Conservation (phyloP, 2,113 vertebrate species). For the Oceanites oceanicus region DNA sequence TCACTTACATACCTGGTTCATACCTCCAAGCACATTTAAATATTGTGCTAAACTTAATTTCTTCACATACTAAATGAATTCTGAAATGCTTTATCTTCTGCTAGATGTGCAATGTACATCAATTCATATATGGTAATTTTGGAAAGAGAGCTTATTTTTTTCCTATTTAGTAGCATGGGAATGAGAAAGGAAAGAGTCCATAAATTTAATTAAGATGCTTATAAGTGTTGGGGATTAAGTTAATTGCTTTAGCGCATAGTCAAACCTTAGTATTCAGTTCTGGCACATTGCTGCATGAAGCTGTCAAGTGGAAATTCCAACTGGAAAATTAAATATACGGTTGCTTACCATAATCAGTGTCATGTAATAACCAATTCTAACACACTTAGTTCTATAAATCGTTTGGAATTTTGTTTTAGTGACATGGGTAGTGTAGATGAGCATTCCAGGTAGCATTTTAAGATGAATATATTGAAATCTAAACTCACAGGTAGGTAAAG, state of each 20-base stretch:
- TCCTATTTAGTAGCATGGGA: neutral
- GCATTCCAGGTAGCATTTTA: neutral
- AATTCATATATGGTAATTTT: neutral
- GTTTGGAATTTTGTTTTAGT: neutral
- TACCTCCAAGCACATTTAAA: neutral
- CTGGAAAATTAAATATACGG: conserved; percentile 33
- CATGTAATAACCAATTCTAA: conserved; percentile 3
- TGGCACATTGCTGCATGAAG: conserved; percentile 10
- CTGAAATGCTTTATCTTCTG: neutral
- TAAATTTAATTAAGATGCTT: conserved; percentile 50
- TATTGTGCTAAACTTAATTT: neutral
- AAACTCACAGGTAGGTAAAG: neutral
- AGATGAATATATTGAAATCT: neutral
- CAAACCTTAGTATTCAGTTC: neutral
- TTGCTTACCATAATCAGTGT: conserved; percentile 8
- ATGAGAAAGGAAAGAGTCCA: neutral
- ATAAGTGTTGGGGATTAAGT: conserved; percentile 36
- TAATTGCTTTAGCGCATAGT: conserved; percentile 31
- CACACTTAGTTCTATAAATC: neutral
- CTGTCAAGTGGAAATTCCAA: conserved; percentile 21
- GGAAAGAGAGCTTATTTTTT: neutral
- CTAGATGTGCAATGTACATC: neutral
- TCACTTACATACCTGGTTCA: neutral
- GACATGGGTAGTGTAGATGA: neutral
- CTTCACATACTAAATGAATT: neutral